Conservation (phyloP, 2,888 invertebrate genomes). For the Cataglyphis livida region DNA sequence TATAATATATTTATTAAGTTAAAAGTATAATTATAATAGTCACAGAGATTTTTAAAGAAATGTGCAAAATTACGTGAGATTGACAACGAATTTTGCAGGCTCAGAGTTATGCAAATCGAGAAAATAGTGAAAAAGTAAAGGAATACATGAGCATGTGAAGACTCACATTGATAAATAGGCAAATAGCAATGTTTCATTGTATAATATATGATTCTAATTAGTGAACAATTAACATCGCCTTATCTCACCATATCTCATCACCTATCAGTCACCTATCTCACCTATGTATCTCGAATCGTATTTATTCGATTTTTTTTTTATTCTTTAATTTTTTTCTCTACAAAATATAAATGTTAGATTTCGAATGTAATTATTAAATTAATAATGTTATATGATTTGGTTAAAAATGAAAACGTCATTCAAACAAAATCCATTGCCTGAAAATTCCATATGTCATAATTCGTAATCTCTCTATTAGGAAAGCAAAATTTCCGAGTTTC, state of each 20-base stretch:
- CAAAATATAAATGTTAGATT: neutral
- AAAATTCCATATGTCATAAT: conserved; percentile 1
- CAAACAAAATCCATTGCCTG: neutral
- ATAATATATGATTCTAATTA: conserved; percentile 65
- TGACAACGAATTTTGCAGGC: conserved; percentile 73
- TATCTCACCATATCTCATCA: conserved; percentile 13
- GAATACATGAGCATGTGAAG: conserved; percentile 64
- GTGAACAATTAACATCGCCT: conserved; percentile 67
- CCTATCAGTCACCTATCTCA: conserved; percentile 13
- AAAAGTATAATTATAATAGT: neutral
- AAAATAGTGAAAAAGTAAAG: conserved; percentile 62
- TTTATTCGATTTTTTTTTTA: neutral
- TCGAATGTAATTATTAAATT: conserved; percentile 12
- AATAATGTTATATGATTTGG: neutral
- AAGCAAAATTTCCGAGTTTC: conserved; percentile 23
- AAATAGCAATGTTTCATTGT: conserved; percentile 62
- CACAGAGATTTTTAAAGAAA: neutral
- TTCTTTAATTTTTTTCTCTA: neutral
- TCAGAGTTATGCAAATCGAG: conserved; percentile 62
- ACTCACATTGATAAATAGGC: conserved; percentile 56
- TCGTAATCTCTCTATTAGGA: conserved; percentile 32
- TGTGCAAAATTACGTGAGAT: conserved; percentile 62
- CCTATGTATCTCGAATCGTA: conserved; percentile 21
- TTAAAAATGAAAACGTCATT: conserved; percentile 2
- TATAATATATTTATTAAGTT: neutral